A percentile compares a stretch with the other conserved stretches of the same genome.
Evolutionary conservation across 2,888 invertebrate species (phyloP).

Genomic region (Machimus atricapillus): DNA sequence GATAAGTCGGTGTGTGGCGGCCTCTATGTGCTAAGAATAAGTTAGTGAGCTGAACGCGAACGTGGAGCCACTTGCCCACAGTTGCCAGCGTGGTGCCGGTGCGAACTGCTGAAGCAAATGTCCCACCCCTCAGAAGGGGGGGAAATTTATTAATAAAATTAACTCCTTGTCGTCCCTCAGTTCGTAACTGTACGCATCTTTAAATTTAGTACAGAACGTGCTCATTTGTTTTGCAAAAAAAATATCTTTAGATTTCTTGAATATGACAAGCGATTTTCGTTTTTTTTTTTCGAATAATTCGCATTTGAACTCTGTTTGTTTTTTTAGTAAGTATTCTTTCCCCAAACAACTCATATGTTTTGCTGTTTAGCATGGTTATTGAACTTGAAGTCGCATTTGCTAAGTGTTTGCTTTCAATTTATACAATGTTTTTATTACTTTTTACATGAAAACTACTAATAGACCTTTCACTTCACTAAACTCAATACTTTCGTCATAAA

Average conservation of each 20-base stretch:
- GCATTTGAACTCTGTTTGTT: background rate
- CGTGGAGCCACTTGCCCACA: background rate
- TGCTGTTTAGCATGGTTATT: background rate
- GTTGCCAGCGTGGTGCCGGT: background rate
- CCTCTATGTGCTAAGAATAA: background rate
- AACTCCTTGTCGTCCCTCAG: background rate
- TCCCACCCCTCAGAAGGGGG: background rate
- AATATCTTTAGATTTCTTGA: background rate
- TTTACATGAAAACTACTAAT: background rate
- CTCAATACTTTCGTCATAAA: background rate
- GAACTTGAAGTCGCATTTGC: background rate
- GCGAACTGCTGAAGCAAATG: background rate
- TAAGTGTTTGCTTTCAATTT: background rate
- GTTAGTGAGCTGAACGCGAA: constrained; percentile 1
- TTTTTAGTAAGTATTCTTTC: background rate
- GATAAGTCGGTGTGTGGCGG: background rate
- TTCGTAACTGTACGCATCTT: background rate
- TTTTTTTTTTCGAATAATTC: background rate
- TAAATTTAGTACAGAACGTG: background rate
- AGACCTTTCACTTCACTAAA: background rate
- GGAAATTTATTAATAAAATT: constrained; percentile 2
- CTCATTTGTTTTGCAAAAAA: background rate
- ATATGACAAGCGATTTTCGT: background rate
- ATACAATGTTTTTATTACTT: background rate
- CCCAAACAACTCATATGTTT: background rate